Base-by-base conservation (phyloP, 2,797 vertebrate genomes). In the Carduelis carduelis region DNA sequence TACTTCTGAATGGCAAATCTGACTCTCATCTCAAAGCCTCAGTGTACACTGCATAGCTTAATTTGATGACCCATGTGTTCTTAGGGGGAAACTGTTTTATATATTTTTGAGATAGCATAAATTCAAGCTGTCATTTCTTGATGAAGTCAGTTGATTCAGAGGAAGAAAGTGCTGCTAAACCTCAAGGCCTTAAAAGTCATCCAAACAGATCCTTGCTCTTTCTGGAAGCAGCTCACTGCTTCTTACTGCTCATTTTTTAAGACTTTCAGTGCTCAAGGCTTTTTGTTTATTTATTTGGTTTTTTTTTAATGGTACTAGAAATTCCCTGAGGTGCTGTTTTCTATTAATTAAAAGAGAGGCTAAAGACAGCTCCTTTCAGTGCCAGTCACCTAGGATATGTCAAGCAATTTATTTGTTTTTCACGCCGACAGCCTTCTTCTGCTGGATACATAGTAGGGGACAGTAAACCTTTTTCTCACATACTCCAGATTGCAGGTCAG, bases 331-430 rank as follows among this genome's bases (percentile, higher is more conserved):
- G 52, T 91, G 52, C 3, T 70, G 11, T 66, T 85, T 89, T 34
- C 66, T 79, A 20, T 87, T 94, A 96, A 95, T 93, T 96, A 89
- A 82, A 87, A 92, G 59, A 84, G 87, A 77, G 92, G 82, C 37
- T 79, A 87, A 92, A 89, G 81, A 49, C 55, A 46, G 56, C 21
- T 89, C 43, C 27, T 77, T 95, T 96, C 1, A 0, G 27, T 76
- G 46, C 71, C 68, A 74, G 52, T 94, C 92, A 89, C 82, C 75
- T 39, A 56, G 43, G 37, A 70, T 74, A 80, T 53, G 34, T 89
- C 75, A 56, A 53, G 41, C 12, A 87, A 85, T 94, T 89, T 89
- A 69, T 89, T 96, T 92, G 47, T 66, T 93, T 92, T 84, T 77
- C 81, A 70, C 68, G 37, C 56, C 80, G 78, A 66, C 44, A 94